Evolutionary conservation across 2,888 invertebrate species (phyloP), one percentile per base, ranked within the genome.

Genomic region (Pyrrhia umbra): DNA sequence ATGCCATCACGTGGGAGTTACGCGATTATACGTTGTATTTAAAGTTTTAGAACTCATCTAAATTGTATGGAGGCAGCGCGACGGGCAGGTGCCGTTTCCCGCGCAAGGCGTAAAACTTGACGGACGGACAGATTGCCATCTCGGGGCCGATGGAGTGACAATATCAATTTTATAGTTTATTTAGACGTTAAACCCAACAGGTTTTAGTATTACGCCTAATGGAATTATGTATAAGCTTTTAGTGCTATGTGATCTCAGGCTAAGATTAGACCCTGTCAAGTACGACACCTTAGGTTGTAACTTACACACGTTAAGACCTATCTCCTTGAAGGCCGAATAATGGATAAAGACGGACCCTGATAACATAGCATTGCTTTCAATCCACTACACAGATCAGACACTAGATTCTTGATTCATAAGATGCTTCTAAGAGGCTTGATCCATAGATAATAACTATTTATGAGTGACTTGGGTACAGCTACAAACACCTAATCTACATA

Each of bases 31-130:
- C 47, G 59, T 64, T 43, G 70, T 71, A 68, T 65, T 63, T 56
- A 55, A 76, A 78, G 77, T 76, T 78, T 76, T 74, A 71, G 58
- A 76, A 81, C 79, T 79, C 77, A 80, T 80, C 71, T 74, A 81
- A 79, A 80, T 81, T 80, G 74, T 81, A 80, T 78, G 59, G 67
- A 63, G 46, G 52, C 46, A 46, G 45, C 15, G 45, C 15, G 23
- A 64, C 16, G 62, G 70, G 62, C 79, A 79, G 79, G 79, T 80
- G 81, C 57, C 39, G 18, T 57, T 74, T 77, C 64, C 60, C 74
- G 59, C 63, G 40, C 52, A 51, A 66, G 54, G 50, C 57, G 68
- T 81, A 76, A 80, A 81, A 74, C 68, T 77, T 77, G 78, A 79
- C 69, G 72, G 49, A 77, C 74, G 55, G 68, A 66, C 65, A 65